phyloP scores from a whole-genome alignment of 2,797 vertebrate species.

The Sebastes reedi region DNA sequence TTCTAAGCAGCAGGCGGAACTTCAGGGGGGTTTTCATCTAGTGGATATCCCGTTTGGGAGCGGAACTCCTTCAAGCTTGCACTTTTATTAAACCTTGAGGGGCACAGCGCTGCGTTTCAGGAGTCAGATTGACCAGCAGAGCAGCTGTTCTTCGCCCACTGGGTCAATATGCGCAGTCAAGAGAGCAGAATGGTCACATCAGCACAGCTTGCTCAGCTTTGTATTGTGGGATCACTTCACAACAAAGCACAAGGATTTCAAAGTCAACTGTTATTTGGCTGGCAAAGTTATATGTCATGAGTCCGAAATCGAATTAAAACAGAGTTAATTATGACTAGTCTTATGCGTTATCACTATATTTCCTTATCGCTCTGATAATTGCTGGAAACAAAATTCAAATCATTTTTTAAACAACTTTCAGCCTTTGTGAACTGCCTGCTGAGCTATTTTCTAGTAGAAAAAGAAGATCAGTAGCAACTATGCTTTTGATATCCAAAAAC shows the following conservation, averaged over 20 bases:
- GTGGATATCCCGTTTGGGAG: constrained; percentile 20
- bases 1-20: neutral
- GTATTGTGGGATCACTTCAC: neutral
- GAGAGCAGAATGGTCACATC: constrained; percentile 34
- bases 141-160: constrained; percentile 37
- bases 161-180: constrained; percentile 42
- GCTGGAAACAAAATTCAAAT: too few relatives aligned
- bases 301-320: neutral
- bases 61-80: constrained; percentile 2
- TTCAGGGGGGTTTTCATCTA: constrained; percentile 3
- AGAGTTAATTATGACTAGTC: neutral
- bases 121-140: constrained; percentile 22
- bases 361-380: neutral
- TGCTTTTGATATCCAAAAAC: neutral
- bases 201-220: constrained; percentile 5
- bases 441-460: neutral
- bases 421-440: neutral
- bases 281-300: neutral
- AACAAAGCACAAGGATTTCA: neutral
- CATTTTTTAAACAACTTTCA: too few relatives aligned
- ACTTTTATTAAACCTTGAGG: constrained; percentile 35
- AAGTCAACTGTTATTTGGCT: neutral
- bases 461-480: neutral
- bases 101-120: constrained; percentile 13
- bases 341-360: neutral